A percentile compares a stretch with the other conserved stretches of the same genome.
Evolutionary conservation across 2,797 vertebrate species (phyloP).

Genomic region (Saxicola maurus): DNA sequence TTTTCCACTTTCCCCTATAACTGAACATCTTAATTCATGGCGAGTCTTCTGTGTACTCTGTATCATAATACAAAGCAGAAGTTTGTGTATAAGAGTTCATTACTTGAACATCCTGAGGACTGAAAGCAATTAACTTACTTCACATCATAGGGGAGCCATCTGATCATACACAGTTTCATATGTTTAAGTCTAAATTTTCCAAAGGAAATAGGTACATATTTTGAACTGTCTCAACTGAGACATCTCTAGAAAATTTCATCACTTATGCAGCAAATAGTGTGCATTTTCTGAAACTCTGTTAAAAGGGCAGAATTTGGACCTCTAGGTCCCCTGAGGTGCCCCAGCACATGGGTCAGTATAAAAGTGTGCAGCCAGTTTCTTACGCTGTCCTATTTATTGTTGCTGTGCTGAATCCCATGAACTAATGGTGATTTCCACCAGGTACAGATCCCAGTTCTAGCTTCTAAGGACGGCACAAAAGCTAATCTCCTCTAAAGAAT

Average conservation of each 20-base stretch:
- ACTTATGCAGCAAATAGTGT: background rate
- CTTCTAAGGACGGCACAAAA: background rate
- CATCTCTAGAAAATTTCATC: background rate
- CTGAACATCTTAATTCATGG: background rate
- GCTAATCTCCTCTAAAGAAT: background rate
- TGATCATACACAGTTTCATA: background rate
- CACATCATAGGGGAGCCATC: background rate
- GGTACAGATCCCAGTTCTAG: background rate
- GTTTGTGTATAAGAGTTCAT: background rate
- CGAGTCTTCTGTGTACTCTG: background rate
- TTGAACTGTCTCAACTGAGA: background rate
- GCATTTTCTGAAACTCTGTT: background rate
- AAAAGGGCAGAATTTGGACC: background rate
- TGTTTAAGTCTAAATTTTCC: background rate
- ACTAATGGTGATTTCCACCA: background rate
- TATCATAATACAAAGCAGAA: background rate
- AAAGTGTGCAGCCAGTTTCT: background rate
- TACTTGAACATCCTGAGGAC: background rate
- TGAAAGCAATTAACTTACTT: background rate
- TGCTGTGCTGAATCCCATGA: background rate
- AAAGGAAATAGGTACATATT: background rate
- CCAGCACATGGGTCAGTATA: background rate
- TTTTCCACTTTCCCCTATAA: background rate
- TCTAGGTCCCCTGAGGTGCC: background rate
- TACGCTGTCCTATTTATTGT: background rate